Percentiles rank a stretch among this genome's conserved stretches.
Evolutionary conservation across 2,888 invertebrate genomes (phyloP).

Genomic region (Lamellibrachia satsuma): DNA sequence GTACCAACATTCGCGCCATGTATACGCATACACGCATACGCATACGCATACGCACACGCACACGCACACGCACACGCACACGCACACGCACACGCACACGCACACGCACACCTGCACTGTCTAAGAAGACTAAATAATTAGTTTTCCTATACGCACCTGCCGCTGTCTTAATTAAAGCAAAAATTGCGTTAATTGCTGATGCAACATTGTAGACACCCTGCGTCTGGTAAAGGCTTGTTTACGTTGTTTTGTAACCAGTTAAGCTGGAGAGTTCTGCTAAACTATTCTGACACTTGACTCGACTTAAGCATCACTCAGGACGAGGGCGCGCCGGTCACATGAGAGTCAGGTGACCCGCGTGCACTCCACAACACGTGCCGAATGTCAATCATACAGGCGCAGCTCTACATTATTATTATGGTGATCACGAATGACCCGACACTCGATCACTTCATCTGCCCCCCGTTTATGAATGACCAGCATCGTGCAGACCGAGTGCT

Average conservation of each 20-base stretch:
- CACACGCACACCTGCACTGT: too few species aligned
- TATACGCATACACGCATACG: background rate
- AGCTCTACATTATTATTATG: background rate
- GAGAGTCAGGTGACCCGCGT: background rate
- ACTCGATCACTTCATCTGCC: background rate
- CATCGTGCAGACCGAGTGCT: background rate
- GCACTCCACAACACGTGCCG: background rate
- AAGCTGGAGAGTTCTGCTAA: background rate
- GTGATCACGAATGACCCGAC: background rate
- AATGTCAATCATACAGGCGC: background rate
- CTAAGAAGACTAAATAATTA: too few species aligned
- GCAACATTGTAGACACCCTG: background rate
- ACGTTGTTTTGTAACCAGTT: background rate
- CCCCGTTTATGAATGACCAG: background rate
- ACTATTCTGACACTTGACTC: background rate
- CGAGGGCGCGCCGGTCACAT: background rate
- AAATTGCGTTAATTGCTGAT: background rate
- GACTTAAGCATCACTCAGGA: background rate
- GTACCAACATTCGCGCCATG: background rate
- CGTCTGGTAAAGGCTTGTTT: background rate
- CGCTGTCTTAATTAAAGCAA: too few species aligned
- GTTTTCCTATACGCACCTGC: too few species aligned
- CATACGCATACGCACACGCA: too few species aligned
- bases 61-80: too few species aligned
- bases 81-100: too few species aligned